A percentile compares a stretch with the other conserved stretches of the same genome.
These are phyloP conservation scores for Bombus difficillimus DNA, from an alignment of 1,140 invertebrate species.

Conservation along the genomic window DNA sequence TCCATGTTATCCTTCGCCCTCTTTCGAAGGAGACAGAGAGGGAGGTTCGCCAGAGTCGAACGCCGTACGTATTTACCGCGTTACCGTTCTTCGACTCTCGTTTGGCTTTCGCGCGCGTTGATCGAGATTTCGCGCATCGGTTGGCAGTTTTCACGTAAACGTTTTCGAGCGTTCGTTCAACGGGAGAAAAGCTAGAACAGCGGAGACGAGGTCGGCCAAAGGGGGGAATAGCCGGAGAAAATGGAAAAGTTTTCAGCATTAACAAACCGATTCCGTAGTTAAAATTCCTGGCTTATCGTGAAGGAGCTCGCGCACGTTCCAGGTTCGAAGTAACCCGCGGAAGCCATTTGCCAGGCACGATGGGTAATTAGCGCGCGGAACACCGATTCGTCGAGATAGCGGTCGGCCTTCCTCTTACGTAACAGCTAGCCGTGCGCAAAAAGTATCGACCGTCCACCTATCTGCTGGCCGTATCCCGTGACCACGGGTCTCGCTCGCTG, in stretches of 20 bases:
- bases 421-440: slow-evolving; percentile 57
- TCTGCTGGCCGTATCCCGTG: slow-evolving; percentile 43
- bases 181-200: neutral
- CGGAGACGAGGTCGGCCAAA: neutral
- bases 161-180: neutral
- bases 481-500: slow-evolving; percentile 29
- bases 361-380: slow-evolving; percentile 69
- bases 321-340: slow-evolving; percentile 58
- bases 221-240: neutral
- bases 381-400: slow-evolving; percentile 61
- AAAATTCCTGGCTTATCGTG: slow-evolving; percentile 57
- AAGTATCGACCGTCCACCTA: slow-evolving; percentile 61
- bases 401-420: slow-evolving; percentile 65
- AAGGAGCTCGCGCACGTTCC: slow-evolving; percentile 29
- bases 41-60: too few relatives aligned
- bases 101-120: neutral
- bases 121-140: slow-evolving; percentile 21
- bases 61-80: too few relatives aligned
- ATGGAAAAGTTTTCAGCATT: slow-evolving; percentile 28
- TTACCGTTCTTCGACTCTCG: neutral
- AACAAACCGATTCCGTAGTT: slow-evolving; percentile 33
- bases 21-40: neutral
- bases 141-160: neutral
- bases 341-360: slow-evolving; percentile 69
- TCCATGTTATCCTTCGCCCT: neutral